Conservation (phyloP, 2,113 vertebrate genomes). For the Erpornis zantholeuca region DNA sequence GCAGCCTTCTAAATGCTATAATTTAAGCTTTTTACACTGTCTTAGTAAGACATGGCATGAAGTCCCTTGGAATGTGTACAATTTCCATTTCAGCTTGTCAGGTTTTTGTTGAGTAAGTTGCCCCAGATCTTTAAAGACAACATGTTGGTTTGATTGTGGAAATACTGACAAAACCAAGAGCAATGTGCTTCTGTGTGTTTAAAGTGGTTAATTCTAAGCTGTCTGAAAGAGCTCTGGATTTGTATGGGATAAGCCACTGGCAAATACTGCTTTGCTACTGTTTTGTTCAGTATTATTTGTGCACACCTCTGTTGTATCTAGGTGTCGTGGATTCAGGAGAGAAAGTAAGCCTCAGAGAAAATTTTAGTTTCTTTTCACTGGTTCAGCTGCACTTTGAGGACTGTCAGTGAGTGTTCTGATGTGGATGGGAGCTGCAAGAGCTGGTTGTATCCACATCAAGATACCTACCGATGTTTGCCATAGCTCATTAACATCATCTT, state of each 20-base stretch:
- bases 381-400: neutral
- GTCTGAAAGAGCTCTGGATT: neutral
- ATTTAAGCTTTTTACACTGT: neutral
- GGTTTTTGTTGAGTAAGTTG: neutral
- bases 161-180: neutral
- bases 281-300: neutral
- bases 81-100: neutral
- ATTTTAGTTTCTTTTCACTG: neutral
- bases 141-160: neutral
- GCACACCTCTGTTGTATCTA: neutral
- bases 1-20: neutral
- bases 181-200: neutral
- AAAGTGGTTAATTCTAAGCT: neutral
- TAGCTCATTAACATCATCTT: neutral
- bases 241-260: neutral
- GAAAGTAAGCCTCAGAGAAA: neutral
- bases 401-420: neutral
- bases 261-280: neutral
- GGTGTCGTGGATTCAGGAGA: neutral
- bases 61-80: neutral
- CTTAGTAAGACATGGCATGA: neutral
- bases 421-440: neutral
- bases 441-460: neutral
- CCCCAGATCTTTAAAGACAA: neutral
- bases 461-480: neutral